Percentiles rank a stretch among this genome's conserved stretches.
These are phyloP conservation scores for Papilio xuthus DNA, from an alignment of 1,140 invertebrate genomes.

Conservation along the genomic window DNA sequence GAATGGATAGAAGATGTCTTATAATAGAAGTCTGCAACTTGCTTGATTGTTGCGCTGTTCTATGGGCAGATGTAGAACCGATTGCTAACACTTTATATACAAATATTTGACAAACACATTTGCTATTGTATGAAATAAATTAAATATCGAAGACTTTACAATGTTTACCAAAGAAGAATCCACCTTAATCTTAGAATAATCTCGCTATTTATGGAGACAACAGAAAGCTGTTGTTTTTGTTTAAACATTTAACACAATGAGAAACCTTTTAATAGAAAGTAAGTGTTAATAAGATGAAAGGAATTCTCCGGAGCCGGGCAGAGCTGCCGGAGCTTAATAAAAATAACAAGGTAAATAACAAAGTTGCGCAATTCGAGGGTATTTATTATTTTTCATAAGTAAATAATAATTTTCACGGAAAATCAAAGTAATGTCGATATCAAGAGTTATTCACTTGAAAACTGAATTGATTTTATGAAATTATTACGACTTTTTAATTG, in stretches of 20 bases:
- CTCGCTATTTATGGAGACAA: not conserved
- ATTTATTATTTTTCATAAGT: not conserved
- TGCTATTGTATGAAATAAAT: not conserved
- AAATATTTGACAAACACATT: too few relatives aligned
- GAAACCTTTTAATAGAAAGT: not conserved
- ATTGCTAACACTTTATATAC: too few relatives aligned
- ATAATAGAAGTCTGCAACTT: too few relatives aligned
- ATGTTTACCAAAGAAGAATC: not conserved
- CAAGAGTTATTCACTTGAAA: not conserved
- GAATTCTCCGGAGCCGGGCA: not conserved
- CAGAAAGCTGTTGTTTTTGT: not conserved
- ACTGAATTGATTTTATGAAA: too few relatives aligned
- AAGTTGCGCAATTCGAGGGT: not conserved
- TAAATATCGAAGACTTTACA: not conserved
- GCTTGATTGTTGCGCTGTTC: too few relatives aligned
- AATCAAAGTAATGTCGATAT: not conserved
- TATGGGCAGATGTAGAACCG: too few relatives aligned
- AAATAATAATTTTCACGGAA: not conserved
- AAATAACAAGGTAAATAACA: not conserved
- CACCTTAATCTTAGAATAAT: not conserved
- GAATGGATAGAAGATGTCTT: too few relatives aligned
- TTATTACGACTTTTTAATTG: too few relatives aligned
- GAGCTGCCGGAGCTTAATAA: not conserved
- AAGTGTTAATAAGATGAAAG: slow-evolving; percentile 8
- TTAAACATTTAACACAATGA: not conserved